A percentile compares a stretch with the other conserved stretches of the same genome.
phyloP scores from a whole-genome alignment of 2,797 vertebrate genomes.

The Acipenser oxyrinchus region DNA sequence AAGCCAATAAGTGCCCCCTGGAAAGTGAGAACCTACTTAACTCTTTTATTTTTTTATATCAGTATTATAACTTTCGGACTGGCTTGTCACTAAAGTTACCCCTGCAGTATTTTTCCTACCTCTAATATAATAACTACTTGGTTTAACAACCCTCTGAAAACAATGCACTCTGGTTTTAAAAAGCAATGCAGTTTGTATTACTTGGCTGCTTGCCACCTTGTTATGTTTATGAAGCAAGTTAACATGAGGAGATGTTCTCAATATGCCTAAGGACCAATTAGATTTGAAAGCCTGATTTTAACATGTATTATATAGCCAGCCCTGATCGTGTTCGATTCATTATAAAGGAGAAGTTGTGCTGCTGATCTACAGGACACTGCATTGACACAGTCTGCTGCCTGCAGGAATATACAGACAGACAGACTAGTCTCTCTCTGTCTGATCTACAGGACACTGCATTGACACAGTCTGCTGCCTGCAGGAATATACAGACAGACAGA shows the following conservation, averaged over 20 bases:
- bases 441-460: slow-evolving; percentile 24
- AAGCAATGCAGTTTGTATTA: not conserved
- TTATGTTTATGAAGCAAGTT: not conserved
- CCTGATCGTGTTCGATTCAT: not conserved
- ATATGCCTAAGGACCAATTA: not conserved
- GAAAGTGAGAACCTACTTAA: slow-evolving; percentile 29
- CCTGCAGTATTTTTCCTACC: not conserved
- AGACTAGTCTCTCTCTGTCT: too few species aligned
- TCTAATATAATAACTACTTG: not conserved
- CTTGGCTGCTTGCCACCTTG: not conserved
- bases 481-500: too few species aligned
- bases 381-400: not conserved
- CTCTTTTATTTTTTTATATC: slow-evolving; percentile 23
- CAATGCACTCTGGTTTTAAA: not conserved
- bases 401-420: too few species aligned
- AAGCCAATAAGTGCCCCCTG: slow-evolving; percentile 26
- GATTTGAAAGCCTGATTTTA: not conserved
- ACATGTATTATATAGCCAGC: not conserved
- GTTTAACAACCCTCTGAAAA: not conserved
- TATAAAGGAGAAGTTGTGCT: not conserved
- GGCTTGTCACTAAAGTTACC: not conserved
- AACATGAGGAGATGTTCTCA: not conserved
- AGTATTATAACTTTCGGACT: not conserved
- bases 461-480: slow-evolving; percentile 31
- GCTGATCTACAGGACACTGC: not conserved